These are phyloP conservation scores for Gnathonemus longibarbis DNA, from an alignment of 2,113 vertebrate genomes.

Conservation along the genomic window DNA sequence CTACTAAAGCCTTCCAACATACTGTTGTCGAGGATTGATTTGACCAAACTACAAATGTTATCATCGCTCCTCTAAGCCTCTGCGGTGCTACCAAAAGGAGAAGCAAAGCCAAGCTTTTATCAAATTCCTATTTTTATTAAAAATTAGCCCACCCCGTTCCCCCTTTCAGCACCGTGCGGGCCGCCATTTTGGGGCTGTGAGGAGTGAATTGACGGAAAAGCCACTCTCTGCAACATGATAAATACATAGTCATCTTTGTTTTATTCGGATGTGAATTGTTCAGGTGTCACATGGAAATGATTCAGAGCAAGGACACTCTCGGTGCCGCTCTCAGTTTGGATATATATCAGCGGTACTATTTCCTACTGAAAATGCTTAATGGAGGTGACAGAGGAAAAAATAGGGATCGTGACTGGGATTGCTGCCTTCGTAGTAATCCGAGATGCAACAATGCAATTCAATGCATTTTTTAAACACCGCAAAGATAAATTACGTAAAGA, in stretches of 20 bases:
- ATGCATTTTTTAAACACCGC: conserved; percentile 44
- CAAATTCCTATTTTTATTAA: background rate
- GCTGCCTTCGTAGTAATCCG: conserved; percentile 13
- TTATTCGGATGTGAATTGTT: background rate
- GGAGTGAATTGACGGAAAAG: background rate
- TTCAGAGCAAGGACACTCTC: background rate
- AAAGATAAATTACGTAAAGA: conserved; percentile 26
- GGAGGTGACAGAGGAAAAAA: background rate
- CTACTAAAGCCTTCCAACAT: background rate
- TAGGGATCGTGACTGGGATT: background rate
- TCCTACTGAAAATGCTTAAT: background rate
- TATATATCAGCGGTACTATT: background rate
- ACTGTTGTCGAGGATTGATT: background rate
- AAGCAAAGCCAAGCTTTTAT: background rate
- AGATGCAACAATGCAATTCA: conserved; percentile 33
- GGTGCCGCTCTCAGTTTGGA: background rate
- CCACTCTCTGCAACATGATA: background rate
- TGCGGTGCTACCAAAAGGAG: background rate
- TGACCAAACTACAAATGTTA: background rate
- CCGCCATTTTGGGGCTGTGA: background rate
- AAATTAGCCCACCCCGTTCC: background rate
- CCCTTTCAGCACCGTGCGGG: background rate
- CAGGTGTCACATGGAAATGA: background rate
- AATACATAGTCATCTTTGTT: background rate
- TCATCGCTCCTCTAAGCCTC: background rate